Percentiles rank a stretch among this genome's conserved stretches.
phyloP scores from a whole-genome alignment of 2,888 invertebrate species.

The Odontocolon sp. region DNA sequence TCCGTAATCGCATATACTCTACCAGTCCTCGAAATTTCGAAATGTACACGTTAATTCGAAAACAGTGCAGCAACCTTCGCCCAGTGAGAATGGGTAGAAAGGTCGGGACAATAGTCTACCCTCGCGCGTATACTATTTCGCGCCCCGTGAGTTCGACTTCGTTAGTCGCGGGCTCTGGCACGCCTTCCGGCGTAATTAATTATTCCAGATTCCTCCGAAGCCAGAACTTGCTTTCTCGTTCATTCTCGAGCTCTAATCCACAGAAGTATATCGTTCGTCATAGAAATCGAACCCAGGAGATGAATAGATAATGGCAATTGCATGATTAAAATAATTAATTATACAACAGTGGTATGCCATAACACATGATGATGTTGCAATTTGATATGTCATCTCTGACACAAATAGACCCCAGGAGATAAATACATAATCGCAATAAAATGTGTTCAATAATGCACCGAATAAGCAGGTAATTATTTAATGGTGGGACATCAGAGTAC shows the following conservation, averaged over 20 bases:
- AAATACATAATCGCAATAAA: no score
- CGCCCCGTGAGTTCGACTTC: slow-evolving; percentile 31
- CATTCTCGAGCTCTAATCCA: not conserved
- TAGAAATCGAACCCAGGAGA: not conserved
- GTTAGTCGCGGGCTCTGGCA: slow-evolving; percentile 20
- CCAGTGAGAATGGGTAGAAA: slow-evolving; percentile 35
- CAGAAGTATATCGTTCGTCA: not conserved
- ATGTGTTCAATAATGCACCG: no score
- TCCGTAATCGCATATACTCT: slow-evolving; percentile 60
- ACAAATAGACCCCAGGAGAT: no score
- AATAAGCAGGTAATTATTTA: no score
- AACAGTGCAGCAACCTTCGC: slow-evolving; percentile 27
- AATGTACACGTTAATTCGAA: slow-evolving; percentile 51
- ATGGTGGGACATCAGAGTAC: not conserved
- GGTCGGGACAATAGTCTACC: slow-evolving; percentile 46
- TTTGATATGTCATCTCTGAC: no score
- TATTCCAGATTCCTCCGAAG: slow-evolving; percentile 7
- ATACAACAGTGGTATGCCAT: no score
- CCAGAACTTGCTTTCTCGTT: not conserved
- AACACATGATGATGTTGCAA: no score
- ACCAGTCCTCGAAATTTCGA: slow-evolving; percentile 41
- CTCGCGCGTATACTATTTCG: not conserved
- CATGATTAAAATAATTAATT: no score
- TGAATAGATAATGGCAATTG: not conserved
- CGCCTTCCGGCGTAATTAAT: slow-evolving; percentile 12